A percentile compares a stretch with the other conserved stretches of the same genome.
phyloP scores from a whole-genome alignment of 2,797 vertebrate genomes.

The Epinephelus coioides region DNA sequence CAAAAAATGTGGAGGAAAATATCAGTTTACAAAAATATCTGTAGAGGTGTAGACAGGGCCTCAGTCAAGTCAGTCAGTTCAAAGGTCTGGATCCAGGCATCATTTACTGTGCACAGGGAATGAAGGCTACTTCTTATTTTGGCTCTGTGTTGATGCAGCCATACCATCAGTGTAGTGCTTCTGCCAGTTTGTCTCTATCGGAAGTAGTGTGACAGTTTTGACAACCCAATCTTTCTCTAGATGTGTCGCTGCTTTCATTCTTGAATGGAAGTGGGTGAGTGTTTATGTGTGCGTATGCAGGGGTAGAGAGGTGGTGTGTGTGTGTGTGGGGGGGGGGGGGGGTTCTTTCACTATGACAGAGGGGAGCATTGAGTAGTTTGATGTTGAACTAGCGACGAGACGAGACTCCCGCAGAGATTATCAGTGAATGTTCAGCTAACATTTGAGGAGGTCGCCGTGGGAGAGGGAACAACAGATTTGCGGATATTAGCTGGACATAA shows the following conservation, averaged over 20 bases:
- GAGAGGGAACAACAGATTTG: slow-evolving; percentile 75
- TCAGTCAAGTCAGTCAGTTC: too few species aligned
- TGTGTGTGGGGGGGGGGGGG: not conserved
- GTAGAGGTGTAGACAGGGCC: too few species aligned
- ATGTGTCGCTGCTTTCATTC: slow-evolving; percentile 60
- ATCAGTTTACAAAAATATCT: too few species aligned
- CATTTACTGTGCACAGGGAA: slow-evolving; percentile 23
- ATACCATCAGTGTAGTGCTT: slow-evolving; percentile 33
- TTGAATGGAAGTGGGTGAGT: slow-evolving; percentile 51
- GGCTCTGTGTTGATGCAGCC: slow-evolving; percentile 35
- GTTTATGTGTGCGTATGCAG: slow-evolving; percentile 26
- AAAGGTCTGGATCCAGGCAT: too few species aligned
- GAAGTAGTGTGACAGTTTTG: slow-evolving; percentile 63
- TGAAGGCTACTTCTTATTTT: slow-evolving; percentile 41
- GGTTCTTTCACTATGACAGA: slow-evolving; percentile 49
- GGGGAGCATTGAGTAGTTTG: slow-evolving; percentile 48
- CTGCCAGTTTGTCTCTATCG: slow-evolving; percentile 51
- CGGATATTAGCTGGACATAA: slow-evolving; percentile 76
- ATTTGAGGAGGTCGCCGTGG: slow-evolving; percentile 70
- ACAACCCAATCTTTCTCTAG: slow-evolving; percentile 67
- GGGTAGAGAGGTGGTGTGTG: not conserved
- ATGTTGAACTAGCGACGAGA: slow-evolving; percentile 50
- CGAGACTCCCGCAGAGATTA: slow-evolving; percentile 57
- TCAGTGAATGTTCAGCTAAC: slow-evolving; percentile 72
- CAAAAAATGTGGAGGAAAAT: too few species aligned